Base-by-base conservation (phyloP, 2,888 invertebrate species). In the Hedychridium roseum region DNA sequence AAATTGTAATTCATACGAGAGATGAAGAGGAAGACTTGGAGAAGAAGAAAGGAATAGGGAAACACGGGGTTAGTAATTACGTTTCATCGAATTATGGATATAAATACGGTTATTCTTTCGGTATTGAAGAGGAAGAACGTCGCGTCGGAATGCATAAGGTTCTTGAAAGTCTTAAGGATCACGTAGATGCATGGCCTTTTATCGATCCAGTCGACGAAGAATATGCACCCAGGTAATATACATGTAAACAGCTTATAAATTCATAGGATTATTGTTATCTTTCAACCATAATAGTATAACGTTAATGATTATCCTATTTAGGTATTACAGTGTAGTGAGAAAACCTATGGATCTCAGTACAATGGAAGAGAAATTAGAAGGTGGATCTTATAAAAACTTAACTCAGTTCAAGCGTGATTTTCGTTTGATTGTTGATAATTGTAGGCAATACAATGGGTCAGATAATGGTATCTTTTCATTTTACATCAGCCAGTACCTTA, bases 131-230 rank as follows among this genome's bases (percentile, higher is more conserved):
- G 62, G 93, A 93, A 73, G 92, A 93, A 69, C 83, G 92, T 46
- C 88, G 91, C 74, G 92, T 91, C 43, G 93, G 93, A 38, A 91
- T 94, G 91, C 92, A 93, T 79, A 94, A 94, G 83, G 92, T 96
- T 47, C 82, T 96, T 46, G 92, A 94, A 74, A 87, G 89, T 69
- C 85, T 96, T 27, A 92, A 91, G 70, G 88, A 89, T 66, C 94
- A 95, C 75, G 88, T 91, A 46, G 94, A 96, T 76, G 93, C 95
- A 0, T 96, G 95, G 95, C 95, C 95, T 0, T 96, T 97, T 79
- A 85, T 91, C 74, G 93, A 94, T 73, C 92, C 95, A 0, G 95
- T 96, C 1, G 92, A 94, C 68, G 94, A 95, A 74, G 91, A 92
- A 71, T 92, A 91, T 74, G 95, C 95, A 0, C 95, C 96, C 0